Evolutionary conservation across 2,797 vertebrate species (phyloP), one percentile per base, ranked within the genome.

Genomic region (Onychomys torridus): DNA sequence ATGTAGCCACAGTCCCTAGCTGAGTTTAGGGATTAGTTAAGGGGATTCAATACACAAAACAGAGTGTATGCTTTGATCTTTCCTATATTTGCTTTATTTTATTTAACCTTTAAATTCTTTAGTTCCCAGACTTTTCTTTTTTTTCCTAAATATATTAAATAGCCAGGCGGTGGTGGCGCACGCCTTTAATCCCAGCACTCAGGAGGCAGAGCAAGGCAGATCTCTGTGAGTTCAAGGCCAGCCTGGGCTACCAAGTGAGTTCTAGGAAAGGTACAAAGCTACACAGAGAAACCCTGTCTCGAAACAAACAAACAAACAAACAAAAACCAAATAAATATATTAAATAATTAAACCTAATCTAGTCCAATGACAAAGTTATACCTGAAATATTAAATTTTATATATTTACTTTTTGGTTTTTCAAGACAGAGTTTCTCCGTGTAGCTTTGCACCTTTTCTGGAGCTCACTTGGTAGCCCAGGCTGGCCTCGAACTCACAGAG

Each of bases 331-430:
- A 49, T 78, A 93, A 75, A 3, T 73, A 57, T 32, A 12, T 69
- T 88, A 75, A 82, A 59, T 81, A 83, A 92, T 5, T 23, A 59
- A 43, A 86, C 0, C 6, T 43, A 34, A 92, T 21, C 21, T 2
- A 0, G 37, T 77, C 34, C n/a, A 71, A 2, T 84, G 5, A 77
- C 32, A 87, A 91, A 91, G 69, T 92, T 46, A 73, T 77, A 23
- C 84, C 52, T 43, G 13, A 76, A n/a, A 84, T 57, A 12, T 93
- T 92, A 95, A 92, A 81, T 88, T 96, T 91, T 57, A 27, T 78
- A 86, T 89, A 78, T 32, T 2, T 55, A 19, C 89, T 78, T 93
- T 63, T 43, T 85, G 29, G n/a, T n/a, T n/a, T n/a, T n/a, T n/a
- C n/a, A n/a, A n/a, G n/a, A n/a, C n/a, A n/a, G n/a, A n/a, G n/a